Percentiles rank a stretch among this genome's conserved stretches.
phyloP scores from a whole-genome alignment of 2,888 invertebrate species.

The Acanthosepion pharaonis region DNA sequence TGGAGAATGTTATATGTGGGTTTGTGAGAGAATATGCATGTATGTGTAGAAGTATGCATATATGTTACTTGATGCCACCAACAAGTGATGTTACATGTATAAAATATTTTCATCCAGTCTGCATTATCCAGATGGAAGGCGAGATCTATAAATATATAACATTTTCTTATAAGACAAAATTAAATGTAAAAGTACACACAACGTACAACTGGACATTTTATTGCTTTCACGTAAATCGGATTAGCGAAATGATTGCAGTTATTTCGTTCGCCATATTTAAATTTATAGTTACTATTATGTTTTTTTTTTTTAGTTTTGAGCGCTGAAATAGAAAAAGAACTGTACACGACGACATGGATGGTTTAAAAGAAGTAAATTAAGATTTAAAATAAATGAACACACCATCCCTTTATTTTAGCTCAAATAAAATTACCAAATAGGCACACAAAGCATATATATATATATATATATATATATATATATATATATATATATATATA shows the following conservation, averaged over 20 bases:
- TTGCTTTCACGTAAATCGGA: not conserved
- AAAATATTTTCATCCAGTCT: not conserved
- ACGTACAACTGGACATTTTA: not conserved
- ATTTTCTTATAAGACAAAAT: not conserved
- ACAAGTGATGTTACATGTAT: not conserved
- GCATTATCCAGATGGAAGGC: not conserved
- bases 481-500: not conserved
- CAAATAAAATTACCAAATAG: no score
- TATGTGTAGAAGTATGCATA: no score
- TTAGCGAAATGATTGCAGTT: not conserved
- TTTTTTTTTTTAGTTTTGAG: not conserved
- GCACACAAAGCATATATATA: not conserved
- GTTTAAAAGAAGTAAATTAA: not conserved
- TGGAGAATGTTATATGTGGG: no score
- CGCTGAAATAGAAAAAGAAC: not conserved
- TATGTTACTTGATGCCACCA: not conserved
- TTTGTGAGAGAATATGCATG: no score
- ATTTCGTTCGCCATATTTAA: not conserved
- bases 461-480: not conserved
- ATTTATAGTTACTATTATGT: no score
- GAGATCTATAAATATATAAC: not conserved
- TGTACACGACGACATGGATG: not conserved
- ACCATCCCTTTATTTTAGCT: not conserved
- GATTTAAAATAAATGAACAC: not conserved
- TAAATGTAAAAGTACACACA: not conserved